Conservation (phyloP, 2,888 invertebrate genomes). For the Dromius quadrimaculatus region DNA sequence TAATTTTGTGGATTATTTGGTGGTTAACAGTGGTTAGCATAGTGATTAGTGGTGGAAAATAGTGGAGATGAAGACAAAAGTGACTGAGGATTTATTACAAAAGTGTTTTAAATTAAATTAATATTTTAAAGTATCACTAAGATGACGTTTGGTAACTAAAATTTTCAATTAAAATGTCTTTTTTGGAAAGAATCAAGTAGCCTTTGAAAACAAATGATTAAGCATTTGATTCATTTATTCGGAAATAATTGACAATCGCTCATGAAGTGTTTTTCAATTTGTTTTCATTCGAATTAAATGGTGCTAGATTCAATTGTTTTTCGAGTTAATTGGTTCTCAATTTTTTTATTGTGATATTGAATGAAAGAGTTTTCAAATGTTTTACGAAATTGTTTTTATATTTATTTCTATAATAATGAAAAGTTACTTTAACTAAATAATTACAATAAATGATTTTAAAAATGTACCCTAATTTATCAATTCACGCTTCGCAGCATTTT, state of each 20-base stretch:
- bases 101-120: too few species aligned
- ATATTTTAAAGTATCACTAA: too few species aligned
- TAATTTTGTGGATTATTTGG: too few species aligned
- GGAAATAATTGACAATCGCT: conserved; percentile 20
- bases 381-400: too few species aligned
- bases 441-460: conserved; percentile 31
- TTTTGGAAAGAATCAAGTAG: background rate
- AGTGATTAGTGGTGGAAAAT: too few species aligned
- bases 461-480: conserved; percentile 62
- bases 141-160: too few species aligned
- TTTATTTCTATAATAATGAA: too few species aligned
- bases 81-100: too few species aligned
- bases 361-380: background rate
- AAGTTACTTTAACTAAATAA: background rate
- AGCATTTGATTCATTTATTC: conserved; percentile 13
- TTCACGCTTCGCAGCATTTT: conserved; percentile 60
- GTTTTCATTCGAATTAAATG: conserved; percentile 28
- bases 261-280: conserved; percentile 33
- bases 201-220: background rate
- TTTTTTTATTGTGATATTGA: background rate
- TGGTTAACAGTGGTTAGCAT: too few species aligned
- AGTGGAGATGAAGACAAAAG: too few species aligned
- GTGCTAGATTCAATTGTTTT: conserved; percentile 29
- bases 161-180: too few species aligned
- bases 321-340: conserved; percentile 1